Evolutionary conservation across 2,113 vertebrate species (phyloP).

Genomic region (Nanorana parkeri): DNA sequence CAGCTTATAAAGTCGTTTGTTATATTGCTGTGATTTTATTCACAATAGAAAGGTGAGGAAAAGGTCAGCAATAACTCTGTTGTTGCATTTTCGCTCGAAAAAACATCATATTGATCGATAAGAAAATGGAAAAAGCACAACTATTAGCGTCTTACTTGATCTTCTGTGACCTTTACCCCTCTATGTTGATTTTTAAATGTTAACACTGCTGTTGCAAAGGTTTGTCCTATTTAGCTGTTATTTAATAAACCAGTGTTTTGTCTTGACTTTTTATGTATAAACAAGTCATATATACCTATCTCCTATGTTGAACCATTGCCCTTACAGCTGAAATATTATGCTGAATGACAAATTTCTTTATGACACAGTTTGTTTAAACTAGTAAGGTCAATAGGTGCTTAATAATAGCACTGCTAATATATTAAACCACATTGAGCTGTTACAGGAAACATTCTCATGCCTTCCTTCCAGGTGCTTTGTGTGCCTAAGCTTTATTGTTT

Average conservation of each 20-base stretch:
- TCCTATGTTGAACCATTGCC: constrained; percentile 69
- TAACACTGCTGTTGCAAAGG: constrained; percentile 74
- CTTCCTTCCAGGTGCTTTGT: no score
- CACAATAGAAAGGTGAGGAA: constrained; percentile 75
- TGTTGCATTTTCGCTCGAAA: constrained; percentile 72
- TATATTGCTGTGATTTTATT: constrained; percentile 73
- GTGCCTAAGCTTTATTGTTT: no score
- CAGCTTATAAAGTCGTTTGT: constrained; percentile 79
- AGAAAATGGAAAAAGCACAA: constrained; percentile 78
- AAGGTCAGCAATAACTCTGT: constrained; percentile 82
- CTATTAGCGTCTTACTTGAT: constrained; percentile 76
- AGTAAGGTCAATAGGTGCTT: constrained; percentile 43
- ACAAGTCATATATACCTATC: constrained; percentile 67
- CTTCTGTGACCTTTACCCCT: constrained; percentile 78
- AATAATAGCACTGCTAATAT: constrained; percentile 34
- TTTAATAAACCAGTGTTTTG: constrained; percentile 73
- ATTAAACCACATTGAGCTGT: not conserved
- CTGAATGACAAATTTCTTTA: constrained; percentile 45
- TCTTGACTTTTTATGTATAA: constrained; percentile 69
- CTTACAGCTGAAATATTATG: constrained; percentile 49
- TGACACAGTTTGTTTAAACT: constrained; percentile 44
- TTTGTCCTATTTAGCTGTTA: constrained; percentile 76
- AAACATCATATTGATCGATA: constrained; percentile 81
- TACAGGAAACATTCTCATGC: no score
- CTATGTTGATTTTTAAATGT: constrained; percentile 77